Evolutionary conservation across 2,888 invertebrate species (phyloP), one percentile per base, ranked within the genome.

Genomic region (Ditula angustiorana): DNA sequence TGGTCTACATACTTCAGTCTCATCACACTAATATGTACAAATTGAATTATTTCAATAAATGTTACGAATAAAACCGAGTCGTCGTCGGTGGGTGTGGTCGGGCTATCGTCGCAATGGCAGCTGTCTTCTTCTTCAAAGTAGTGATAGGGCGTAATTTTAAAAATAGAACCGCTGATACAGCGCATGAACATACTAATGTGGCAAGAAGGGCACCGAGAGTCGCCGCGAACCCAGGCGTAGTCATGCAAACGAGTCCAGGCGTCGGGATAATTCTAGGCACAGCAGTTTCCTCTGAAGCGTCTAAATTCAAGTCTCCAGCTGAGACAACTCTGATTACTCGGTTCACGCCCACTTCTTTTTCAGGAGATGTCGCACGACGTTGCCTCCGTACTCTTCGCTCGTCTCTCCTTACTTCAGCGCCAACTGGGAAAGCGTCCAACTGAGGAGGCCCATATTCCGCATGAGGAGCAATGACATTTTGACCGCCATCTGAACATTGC

Each of bases 161-260:
- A 85, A 97, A 98, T 16, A 98, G 93, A 76, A 98, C 95, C 21
- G 97, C 96, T 55, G 98, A 98, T 70, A 98, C 94, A 30, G 97
- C 93, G 81, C 98, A 98, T 8, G 98, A 97, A 65, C 96, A 95
- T 62, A 98, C 92, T 72, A 98, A 92, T 57, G 98, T 96, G 59
- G 96, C 96, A 66, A 98, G 93, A 23, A 98, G 94, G 50, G 98
- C 95, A 56, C 98, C 95, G 26, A 98, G 93, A 26, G 97, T 97
- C 30, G 97, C 96, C 37, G 97, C 96, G 79, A 98, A 98, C 10
- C 98, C 97, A n/a, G 97, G 96, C 3, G 98, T 98, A 0, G 98
- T 98, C 97, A 98, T 98, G 87, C 98, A 98, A 70, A 98, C 97
- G 68, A 97, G 91, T 2, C 95, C 95, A 2, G 97, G 96, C 0